Conservation (phyloP, 1,140 invertebrate species). For the Pantala flavescens region DNA sequence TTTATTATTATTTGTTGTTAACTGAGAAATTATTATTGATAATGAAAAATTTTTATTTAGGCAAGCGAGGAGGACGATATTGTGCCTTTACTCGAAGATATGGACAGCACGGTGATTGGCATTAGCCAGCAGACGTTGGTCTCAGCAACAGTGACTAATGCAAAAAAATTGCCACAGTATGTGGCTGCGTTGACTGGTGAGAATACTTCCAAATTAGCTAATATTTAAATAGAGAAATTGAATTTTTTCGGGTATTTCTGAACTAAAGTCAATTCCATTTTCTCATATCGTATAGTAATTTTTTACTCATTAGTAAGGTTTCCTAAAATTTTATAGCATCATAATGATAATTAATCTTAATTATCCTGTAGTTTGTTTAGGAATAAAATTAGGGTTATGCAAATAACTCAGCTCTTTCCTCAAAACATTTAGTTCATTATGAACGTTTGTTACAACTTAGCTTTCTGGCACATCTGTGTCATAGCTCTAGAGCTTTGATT, state of each 20-base stretch:
- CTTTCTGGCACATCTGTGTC: too few relatives aligned
- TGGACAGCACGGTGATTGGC: slow-evolving; percentile 20
- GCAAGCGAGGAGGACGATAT: background rate
- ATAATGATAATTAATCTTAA: background rate
- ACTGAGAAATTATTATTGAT: too few relatives aligned
- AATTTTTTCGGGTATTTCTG: background rate
- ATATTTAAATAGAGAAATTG: background rate
- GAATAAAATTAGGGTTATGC: background rate
- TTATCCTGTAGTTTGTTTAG: background rate
- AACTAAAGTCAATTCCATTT: background rate
- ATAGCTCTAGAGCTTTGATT: too few relatives aligned
- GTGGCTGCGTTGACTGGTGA: slow-evolving; percentile 25
- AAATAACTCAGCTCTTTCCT: too few relatives aligned
- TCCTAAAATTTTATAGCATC: background rate
- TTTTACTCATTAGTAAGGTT: background rate
- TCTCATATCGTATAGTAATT: background rate
- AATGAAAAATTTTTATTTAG: too few relatives aligned
- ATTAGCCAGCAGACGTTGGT: slow-evolving; percentile 22
- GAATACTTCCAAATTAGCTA: background rate
- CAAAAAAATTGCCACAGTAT: slow-evolving; percentile 24
- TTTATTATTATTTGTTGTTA: too few relatives aligned
- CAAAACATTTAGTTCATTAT: too few relatives aligned
- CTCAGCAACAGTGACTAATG: slow-evolving; percentile 15
- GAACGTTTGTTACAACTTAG: too few relatives aligned
- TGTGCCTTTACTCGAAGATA: slow-evolving; percentile 10